Evolutionary conservation across 2,888 invertebrate genomes (phyloP), one percentile per base, ranked within the genome.

Genomic region (Griposia aprilina): DNA sequence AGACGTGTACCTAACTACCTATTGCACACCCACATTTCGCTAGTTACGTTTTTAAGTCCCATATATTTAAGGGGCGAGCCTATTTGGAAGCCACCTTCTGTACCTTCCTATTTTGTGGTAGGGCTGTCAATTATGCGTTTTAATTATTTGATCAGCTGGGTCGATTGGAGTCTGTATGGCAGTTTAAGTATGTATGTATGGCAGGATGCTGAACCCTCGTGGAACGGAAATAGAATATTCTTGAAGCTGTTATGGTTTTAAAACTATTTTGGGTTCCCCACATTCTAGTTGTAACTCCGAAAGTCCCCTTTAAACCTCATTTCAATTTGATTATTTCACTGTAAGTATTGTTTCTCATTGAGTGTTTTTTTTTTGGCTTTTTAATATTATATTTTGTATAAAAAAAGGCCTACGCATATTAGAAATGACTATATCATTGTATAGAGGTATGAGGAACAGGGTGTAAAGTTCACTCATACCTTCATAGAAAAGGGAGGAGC

Each of bases 41-140:
- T 36, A 62, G 36, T 20, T 62, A 30, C 5, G 10, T 62, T 1
- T 62, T 36, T 36, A 36, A 36, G 30, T 3, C 30, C 30, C 30
- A 36, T 17, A 3, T n/a, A 57, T 57, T 57, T 36, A 36, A 13
- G n/a, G n/a, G n/a, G 60, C 10, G 20, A 11, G 11, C 20, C 11
- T 23, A 23, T 62, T 62, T 36, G n/a, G n/a, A 69, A 6, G 7
- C 1, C 0, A 6, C 15, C 36, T 69, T 69, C 62, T 69, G 63
- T 4, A 20, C 2, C 11, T 62, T 7, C 7, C 17, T 69, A 62
- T 36, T 36, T n/a, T 11, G 36, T 69, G 62, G 69, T 76, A 79
- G 85, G 87, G 84, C 73, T 88, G 82, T 84, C 84, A 82, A 84
- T 87, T 87, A 87, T 75, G 75, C 80, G 83, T 81, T 88, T 88